These are phyloP conservation scores for Mycalesis mineus DNA, from an alignment of 2,888 invertebrate species.

Conservation along the genomic window DNA sequence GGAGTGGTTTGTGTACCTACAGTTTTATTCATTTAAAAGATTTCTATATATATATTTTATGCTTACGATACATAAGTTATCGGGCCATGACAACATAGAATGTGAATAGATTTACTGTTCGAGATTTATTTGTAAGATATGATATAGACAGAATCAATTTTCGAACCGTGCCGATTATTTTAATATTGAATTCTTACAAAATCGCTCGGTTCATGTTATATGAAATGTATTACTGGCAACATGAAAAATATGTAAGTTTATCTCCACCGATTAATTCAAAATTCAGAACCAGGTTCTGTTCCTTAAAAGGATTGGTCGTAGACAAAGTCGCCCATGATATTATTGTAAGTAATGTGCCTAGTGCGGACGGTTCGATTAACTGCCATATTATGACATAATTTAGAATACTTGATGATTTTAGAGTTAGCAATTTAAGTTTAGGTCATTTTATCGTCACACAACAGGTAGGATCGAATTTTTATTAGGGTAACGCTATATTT, in stretches of 20 bases:
- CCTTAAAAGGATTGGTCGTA: conserved; percentile 47
- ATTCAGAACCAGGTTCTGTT: conserved; percentile 68
- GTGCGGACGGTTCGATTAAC: conserved; percentile 75
- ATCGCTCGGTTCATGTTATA: conserved; percentile 12
- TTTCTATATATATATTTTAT: conserved; percentile 53
- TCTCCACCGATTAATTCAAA: conserved; percentile 72
- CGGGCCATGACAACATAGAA: conserved; percentile 66
- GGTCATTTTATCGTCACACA: conserved; percentile 62
- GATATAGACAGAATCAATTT: conserved; percentile 19
- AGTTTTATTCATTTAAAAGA: conserved; percentile 49
- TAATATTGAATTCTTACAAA: conserved; percentile 8
- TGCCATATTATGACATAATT: conserved; percentile 78
- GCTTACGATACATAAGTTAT: conserved; percentile 66
- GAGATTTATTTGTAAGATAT: conserved; percentile 57
- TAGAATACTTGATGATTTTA: conserved; percentile 68
- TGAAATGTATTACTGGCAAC: conserved; percentile 20
- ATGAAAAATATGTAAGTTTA: conserved; percentile 40
- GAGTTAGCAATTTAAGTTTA: conserved; percentile 63
- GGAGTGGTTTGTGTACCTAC: conserved; percentile 67
- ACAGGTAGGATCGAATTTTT: conserved; percentile 69
- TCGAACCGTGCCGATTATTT: conserved; percentile 26
- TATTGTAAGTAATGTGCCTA: conserved; percentile 57
- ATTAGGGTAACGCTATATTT: conserved; percentile 52
- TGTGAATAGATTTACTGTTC: conserved; percentile 55
- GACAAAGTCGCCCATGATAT: conserved; percentile 51